Percentiles rank a stretch among this genome's conserved stretches.
Conservation (phyloP, 2,797 vertebrate genomes). For the Myotis findleyi region DNA sequence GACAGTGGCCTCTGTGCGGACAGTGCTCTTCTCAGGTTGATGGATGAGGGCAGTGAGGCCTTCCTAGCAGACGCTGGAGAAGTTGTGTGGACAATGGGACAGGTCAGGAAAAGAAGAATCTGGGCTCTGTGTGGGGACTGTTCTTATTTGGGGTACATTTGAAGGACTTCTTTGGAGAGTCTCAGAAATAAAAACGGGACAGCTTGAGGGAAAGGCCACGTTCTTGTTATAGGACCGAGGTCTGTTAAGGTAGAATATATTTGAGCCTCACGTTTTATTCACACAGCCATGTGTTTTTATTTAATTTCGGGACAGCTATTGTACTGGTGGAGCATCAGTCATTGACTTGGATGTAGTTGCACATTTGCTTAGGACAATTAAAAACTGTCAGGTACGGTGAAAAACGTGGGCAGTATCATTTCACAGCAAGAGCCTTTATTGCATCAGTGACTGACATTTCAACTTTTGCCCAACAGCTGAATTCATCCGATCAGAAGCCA, state of each 20-base stretch:
- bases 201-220: not conserved
- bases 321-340: not conserved
- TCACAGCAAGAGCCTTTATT: not conserved
- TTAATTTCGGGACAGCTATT: not conserved
- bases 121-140: not conserved
- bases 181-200: not conserved
- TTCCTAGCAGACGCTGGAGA: not conserved
- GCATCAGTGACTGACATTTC: not conserved
- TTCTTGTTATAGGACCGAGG: not conserved
- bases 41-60: not conserved
- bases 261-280: not conserved
- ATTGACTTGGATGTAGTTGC: not conserved
- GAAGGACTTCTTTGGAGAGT: not conserved
- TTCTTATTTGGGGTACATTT: not conserved
- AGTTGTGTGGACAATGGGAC: not conserved
- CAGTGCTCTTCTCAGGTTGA: not conserved
- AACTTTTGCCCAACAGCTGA: not conserved
- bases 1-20: not conserved
- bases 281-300: not conserved
- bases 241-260: not conserved
- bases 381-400: not conserved
- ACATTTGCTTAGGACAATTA: not conserved
- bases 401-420: not conserved
- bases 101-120: not conserved
- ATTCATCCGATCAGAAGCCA: not conserved